Base-by-base conservation (phyloP, 1,140 invertebrate species). In the Magallana gigas region DNA sequence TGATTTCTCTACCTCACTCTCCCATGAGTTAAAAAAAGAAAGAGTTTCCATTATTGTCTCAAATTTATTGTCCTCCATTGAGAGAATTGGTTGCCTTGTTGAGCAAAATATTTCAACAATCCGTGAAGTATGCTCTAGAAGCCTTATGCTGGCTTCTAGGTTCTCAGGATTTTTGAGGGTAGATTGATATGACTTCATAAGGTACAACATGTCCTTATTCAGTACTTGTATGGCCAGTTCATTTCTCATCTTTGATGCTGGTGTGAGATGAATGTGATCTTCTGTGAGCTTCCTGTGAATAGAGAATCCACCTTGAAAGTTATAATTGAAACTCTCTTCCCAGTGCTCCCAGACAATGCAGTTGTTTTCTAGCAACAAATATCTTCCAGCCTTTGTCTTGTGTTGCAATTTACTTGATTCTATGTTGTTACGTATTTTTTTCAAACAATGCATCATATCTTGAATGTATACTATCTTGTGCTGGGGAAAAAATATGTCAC, bases 171-270 rank as follows among this genome's bases (percentile, higher is more conserved):
- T 84, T 8, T 57, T 23, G 1, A 89, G 84, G 14, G 88, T 88
- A 7, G 84, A 56, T 23, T 86, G 84, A 18, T 84, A 90, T 0
- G 58, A 23, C 71, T 88, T 90, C 86, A 90, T 90, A 8, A 88
- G 71, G 85, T 71, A 90, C 9, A 90, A 58, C 85, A 90, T 88
- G 29, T 86, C 76, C 57, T 64, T 83, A 64, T 88, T 71, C 8
- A 90, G 83, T 12, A 90, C 84, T n/a, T 90, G n/a, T 62, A 86
- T 81, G 18, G 87, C 89, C 14, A 90, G 57, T 16, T 86, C 57
- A 82, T 90, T 90, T 48, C 84, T 16, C 87, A 90, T 90, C 76
- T 90, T 88, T 62, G 87, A 84, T 59, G 87, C 87, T 57, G 87
- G 85, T 29, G 87, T 88, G 29, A 87, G 12, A 84, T n/a, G n/a